Evolutionary conservation across 2,797 vertebrate species (phyloP), one percentile per base, ranked within the genome.

Genomic region (Paedocypris micromegethes): DNA sequence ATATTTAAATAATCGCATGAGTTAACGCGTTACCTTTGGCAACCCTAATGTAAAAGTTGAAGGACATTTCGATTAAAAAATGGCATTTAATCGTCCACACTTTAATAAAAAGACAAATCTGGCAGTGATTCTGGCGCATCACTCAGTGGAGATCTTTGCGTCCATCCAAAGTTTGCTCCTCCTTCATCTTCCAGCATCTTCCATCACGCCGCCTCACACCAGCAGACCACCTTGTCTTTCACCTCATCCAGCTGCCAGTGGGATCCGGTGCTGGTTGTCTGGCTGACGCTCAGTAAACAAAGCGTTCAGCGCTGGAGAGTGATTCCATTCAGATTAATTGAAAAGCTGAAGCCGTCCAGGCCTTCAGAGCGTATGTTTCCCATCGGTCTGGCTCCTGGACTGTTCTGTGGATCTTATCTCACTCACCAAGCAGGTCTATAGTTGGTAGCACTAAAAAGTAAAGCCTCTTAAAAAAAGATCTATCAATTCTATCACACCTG

Each of bases 251-350:
- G 3, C 49, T 73, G 70, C 75, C 73, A 72, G 53, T 81, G 58
- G 64, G 74, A 68, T 64, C 71, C 70, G 55, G 80, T 66, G 76
- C 69, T 74, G 49, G 4, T 77, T 75, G 58, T 64, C 39, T 75
- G 7, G 57, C 74, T 73, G 65, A 57, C 41, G 41, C 71, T 78
- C 65, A 39, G 70, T 82, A 82, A 87, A 84, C 80, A 82, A 76
- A 82, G 71, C 72, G 64, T 76, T 79, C 58, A 60, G 72, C n/a
- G 8, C 61, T 70, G 59, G 52, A 75, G 66, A 77, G 70, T 70
- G 65, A 81, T 84, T 83, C 64, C 83, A 76, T 85, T 84, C 75
- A 82, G 82, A 77, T 80, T 80, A 83, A 86, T 87, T 86, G 81
- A 72, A 83, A 78, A 80, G 77, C 74, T 73, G 48, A 72, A 72